phyloP scores from a whole-genome alignment of 2,797 vertebrate genomes.

The Myoxocephalus aenaeus region DNA sequence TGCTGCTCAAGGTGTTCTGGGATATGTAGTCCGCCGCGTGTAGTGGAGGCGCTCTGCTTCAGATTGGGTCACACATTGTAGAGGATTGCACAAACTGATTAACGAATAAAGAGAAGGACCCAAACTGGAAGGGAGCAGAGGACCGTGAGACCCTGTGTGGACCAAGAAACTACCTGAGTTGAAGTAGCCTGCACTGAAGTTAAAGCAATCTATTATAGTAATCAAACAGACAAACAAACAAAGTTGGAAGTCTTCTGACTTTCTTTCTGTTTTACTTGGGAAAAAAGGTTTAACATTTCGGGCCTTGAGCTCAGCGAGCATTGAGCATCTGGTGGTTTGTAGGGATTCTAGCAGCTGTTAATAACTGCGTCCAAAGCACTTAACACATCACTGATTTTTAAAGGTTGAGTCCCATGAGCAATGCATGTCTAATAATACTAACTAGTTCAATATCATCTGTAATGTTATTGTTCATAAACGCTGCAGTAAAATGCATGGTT shows the following conservation, averaged over 20 bases:
- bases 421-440: background rate
- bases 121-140: background rate
- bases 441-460: background rate
- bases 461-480: background rate
- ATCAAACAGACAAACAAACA: background rate
- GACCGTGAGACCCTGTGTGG: background rate
- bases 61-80: background rate
- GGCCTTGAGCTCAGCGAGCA: background rate
- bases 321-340: background rate
- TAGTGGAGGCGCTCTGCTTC: background rate
- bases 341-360: background rate
- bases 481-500: slow-evolving; percentile 3
- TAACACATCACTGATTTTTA: background rate
- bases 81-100: background rate
- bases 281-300: background rate
- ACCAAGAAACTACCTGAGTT: background rate
- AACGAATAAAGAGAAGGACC: background rate
- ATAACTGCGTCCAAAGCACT: background rate
- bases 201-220: background rate
- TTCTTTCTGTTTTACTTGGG: background rate
- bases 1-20: slow-evolving; percentile 46
- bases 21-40: slow-evolving; percentile 44
- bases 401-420: background rate
- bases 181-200: background rate
- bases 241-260: background rate